Conservation (phyloP, 92 coral and sea anemone genomes). For the Parazoanthus darwini region DNA sequence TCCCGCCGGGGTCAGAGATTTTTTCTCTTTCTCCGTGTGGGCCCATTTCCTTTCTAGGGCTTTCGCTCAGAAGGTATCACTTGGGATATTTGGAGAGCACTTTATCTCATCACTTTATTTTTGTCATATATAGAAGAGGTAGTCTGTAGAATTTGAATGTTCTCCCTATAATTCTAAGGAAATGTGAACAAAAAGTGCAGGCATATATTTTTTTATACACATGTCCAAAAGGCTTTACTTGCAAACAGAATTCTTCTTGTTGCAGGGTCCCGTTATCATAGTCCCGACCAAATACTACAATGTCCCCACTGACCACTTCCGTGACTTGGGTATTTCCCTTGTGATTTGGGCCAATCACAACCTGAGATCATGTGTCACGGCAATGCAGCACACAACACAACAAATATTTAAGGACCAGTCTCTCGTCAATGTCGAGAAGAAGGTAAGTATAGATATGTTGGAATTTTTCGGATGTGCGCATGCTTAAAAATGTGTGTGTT, state of each 20-base stretch:
- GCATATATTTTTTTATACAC: background rate
- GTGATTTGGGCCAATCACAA: conserved; percentile 99
- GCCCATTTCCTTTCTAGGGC: no score
- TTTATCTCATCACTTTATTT: no score
- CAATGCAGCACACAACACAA: conserved; percentile 89
- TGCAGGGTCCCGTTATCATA: conserved; percentile 93
- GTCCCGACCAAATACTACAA: conserved; percentile 97
- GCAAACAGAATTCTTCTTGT: background rate
- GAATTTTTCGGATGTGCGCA: background rate
- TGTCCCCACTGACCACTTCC: conserved; percentile 93
- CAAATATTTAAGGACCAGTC: conserved; percentile 97
- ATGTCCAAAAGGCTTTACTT: background rate
- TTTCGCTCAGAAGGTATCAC: no score
- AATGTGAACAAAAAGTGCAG: no score
- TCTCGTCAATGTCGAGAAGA: conserved; percentile 89
- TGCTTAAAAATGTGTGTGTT: background rate
- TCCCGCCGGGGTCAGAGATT: no score
- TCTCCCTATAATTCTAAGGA: no score
- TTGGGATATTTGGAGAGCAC: no score
- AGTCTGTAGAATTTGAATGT: no score
- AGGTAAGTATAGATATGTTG: conserved; percentile 50
- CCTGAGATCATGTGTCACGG: conserved; percentile 89
- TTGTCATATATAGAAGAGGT: no score
- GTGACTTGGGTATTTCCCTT: conserved; percentile 90
- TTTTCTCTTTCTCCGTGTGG: no score